phyloP scores from a whole-genome alignment of 2,113 vertebrate genomes.

The Oreocharis arfaki region DNA sequence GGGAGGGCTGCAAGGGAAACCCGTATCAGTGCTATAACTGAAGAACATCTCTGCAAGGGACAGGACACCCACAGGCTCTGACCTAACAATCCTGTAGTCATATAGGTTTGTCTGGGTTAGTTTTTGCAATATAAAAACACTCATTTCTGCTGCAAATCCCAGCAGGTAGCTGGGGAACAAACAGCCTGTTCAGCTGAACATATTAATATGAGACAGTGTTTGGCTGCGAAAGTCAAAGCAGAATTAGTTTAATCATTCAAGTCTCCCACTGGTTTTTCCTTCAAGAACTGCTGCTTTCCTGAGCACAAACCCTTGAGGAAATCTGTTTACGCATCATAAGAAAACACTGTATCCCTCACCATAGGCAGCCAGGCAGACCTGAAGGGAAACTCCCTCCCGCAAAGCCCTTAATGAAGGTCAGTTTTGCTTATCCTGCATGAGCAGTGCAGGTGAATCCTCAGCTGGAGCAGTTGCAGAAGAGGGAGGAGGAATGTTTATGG shows the following conservation, averaged over 20 bases:
- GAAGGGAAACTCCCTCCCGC: neutral
- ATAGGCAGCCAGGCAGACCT: neutral
- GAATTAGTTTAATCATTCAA: neutral
- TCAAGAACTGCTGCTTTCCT: neutral
- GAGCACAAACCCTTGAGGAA: neutral
- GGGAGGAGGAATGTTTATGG: neutral
- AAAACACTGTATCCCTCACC: neutral
- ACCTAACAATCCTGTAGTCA: neutral
- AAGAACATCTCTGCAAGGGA: neutral
- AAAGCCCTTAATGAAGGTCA: neutral
- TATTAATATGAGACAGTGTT: neutral
- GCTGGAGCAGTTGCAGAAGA: neutral
- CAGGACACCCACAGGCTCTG: neutral
- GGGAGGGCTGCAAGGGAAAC: neutral
- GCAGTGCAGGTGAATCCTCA: neutral
- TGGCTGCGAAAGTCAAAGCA: neutral
- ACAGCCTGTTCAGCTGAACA: neutral
- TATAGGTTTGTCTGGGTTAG: neutral
- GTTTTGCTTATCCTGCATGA: neutral
- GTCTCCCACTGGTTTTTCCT: neutral
- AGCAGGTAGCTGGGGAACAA: neutral
- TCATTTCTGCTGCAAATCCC: neutral
- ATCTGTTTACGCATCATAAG: accelerated
- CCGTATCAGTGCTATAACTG: accelerated
- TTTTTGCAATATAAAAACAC: neutral